Evolutionary conservation across 2,797 vertebrate genomes (phyloP).

Genomic region (Coendou prehensilis): DNA sequence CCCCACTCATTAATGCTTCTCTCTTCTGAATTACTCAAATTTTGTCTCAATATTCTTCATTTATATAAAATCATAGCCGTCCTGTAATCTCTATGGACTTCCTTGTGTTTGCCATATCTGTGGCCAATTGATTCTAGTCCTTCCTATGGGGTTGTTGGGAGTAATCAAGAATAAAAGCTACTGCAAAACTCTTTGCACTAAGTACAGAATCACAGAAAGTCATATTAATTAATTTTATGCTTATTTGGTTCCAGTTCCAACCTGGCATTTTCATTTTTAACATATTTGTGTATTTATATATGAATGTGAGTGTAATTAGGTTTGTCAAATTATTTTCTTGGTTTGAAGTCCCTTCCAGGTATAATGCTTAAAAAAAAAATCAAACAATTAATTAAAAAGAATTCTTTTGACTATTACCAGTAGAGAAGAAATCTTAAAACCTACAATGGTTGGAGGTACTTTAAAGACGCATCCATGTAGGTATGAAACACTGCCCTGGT

Average conservation of each 20-base stretch:
- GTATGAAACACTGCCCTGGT: not conserved
- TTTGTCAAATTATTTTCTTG: conserved; percentile 63
- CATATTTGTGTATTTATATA: conserved; percentile 11
- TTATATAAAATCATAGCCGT: not conserved
- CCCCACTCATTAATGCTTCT: not conserved
- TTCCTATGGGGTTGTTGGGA: not conserved
- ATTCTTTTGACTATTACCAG: conserved; percentile 29
- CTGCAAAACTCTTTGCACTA: conserved; percentile 5
- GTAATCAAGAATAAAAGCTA: conserved; percentile 54
- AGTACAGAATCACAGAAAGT: not conserved
- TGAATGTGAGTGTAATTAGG: conserved; percentile 24
- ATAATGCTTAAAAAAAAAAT: conserved; percentile 51
- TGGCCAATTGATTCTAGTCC: not conserved
- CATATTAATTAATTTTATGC: conserved; percentile 61
- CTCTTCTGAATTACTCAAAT: not conserved
- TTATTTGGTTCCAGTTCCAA: conserved; percentile 20
- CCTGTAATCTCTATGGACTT: not conserved
- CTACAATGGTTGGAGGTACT: not conserved
- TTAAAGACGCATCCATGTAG: not conserved
- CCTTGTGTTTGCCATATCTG: conserved; percentile 25
- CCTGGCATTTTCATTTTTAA: conserved; percentile 58
- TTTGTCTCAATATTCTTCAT: conserved; percentile 33
- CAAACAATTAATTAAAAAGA: conserved; percentile 61
- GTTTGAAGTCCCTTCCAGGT: conserved; percentile 55
- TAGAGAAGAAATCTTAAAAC: conserved; percentile 41